These are phyloP conservation scores for Dicrostonyx torquatus DNA, from an alignment of 2,797 vertebrate species.

Conservation along the genomic window DNA sequence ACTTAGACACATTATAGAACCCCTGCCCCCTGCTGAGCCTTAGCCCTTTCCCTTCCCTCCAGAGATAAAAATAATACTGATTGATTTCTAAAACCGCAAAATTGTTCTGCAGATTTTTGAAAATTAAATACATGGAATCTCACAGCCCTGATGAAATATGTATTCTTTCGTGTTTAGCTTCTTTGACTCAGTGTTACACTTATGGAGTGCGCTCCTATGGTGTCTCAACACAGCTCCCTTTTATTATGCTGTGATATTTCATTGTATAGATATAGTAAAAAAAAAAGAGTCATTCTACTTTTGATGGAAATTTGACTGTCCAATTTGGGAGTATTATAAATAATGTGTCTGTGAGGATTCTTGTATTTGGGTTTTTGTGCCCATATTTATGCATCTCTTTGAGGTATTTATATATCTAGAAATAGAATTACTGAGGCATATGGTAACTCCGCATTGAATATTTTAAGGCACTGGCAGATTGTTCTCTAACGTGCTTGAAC, in stretches of 20 bases:
- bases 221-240: not conserved
- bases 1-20: not conserved
- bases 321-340: not conserved
- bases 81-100: not conserved
- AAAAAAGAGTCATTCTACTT: not conserved
- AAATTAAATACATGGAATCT: not conserved
- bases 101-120: not conserved
- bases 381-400: not conserved
- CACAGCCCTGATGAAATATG: not conserved
- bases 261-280: not conserved
- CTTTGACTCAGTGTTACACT: not conserved
- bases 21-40: not conserved
- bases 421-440: slow-evolving; percentile 17
- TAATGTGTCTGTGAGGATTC: not conserved
- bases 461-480: slow-evolving; percentile 34
- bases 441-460: not conserved
- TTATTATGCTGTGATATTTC: not conserved
- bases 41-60: not conserved
- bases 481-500: slow-evolving; percentile 6
- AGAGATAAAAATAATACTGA: not conserved
- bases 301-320: slow-evolving; percentile 21
- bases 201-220: not conserved
- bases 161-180: not conserved
- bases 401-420: not conserved
- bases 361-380: not conserved